Evolutionary conservation across 1,140 invertebrate species (phyloP).

Genomic region (Scaptomyza graminum): DNA sequence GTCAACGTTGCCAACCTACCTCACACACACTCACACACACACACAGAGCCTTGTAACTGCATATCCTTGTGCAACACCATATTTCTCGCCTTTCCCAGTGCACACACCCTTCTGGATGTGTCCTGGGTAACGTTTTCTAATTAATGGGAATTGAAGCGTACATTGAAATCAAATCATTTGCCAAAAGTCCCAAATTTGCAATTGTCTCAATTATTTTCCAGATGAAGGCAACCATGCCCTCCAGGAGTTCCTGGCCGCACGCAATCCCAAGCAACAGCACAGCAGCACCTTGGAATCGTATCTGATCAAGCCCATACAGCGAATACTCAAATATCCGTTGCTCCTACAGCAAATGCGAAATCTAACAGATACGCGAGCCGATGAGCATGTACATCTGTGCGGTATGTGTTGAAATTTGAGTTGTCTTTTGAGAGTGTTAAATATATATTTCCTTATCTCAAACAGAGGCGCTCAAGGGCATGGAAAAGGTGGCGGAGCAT

Average conservation of each 20-base stretch:
- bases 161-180: conserved; percentile 80
- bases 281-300: conserved; percentile 98
- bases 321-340: conserved; percentile 98
- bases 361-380: conserved; percentile 95
- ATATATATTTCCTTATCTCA: neutral
- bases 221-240: conserved; percentile 98
- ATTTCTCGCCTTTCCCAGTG: neutral
- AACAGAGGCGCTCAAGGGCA: conserved; percentile 95
- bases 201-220: conserved; percentile 76
- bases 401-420: conserved; percentile 85
- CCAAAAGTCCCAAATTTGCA: conserved; percentile 70
- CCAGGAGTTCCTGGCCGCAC: conserved; percentile 96
- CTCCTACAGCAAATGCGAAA: conserved; percentile 97
- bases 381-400: conserved; percentile 96
- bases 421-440: neutral
- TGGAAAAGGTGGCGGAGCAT: conserved; percentile 99
- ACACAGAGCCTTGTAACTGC: conserved; percentile 40
- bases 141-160: conserved; percentile 67
- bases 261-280: conserved; percentile 98
- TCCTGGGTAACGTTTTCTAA: conserved; percentile 55
- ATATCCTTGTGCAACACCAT: conserved; percentile 47
- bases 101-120: neutral
- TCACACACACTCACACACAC: neutral
- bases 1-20: conserved; percentile 50
- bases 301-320: conserved; percentile 99